Conservation (phyloP, 2,888 invertebrate genomes). For the Rhorus exstirpatorius region DNA sequence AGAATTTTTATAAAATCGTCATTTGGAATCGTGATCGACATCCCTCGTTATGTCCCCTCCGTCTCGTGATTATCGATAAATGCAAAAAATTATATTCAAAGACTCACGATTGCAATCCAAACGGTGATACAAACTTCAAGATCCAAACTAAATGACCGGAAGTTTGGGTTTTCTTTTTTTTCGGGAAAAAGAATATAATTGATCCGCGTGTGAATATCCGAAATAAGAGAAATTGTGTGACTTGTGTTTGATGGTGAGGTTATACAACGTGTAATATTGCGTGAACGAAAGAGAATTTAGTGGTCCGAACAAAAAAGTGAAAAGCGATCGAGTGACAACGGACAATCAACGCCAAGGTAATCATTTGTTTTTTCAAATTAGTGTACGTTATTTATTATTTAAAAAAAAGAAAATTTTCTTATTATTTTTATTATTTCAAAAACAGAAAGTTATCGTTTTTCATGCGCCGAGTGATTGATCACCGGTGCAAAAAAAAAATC, state of each 20-base stretch:
- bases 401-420: no score
- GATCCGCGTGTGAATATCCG: slow-evolving; percentile 7
- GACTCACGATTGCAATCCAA: slow-evolving; percentile 42
- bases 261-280: no score
- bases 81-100: background rate
- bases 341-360: slow-evolving; percentile 33
- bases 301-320: slow-evolving; percentile 35
- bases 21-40: no score
- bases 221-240: background rate
- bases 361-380: slow-evolving; percentile 45
- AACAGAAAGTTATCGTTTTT: no score
- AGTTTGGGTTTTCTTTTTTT: background rate
- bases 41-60: no score
- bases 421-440: no score
- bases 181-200: slow-evolving; percentile 5
- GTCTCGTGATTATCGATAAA: background rate
- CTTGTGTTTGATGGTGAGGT: slow-evolving; percentile 27
- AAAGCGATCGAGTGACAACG: slow-evolving; percentile 28
- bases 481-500: no score
- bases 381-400: background rate
- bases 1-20: no score
- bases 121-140: background rate
- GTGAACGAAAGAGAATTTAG: slow-evolving; percentile 43
- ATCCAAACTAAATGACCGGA: background rate
- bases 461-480: no score